Conservation (phyloP, 1,140 invertebrate species). For the Drosophila sechellia region DNA sequence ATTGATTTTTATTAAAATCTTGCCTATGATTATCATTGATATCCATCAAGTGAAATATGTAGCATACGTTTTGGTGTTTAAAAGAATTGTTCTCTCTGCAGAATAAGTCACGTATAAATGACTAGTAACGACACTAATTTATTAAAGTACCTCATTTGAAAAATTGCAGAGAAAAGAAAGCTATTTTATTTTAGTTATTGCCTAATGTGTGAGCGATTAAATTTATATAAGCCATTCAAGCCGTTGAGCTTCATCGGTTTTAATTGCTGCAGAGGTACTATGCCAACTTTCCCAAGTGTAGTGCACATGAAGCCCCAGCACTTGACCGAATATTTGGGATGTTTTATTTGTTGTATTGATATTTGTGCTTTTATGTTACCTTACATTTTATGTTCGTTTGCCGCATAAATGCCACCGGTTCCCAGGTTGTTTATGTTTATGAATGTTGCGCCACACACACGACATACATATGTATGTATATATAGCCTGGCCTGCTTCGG, state of each 20-base stretch:
- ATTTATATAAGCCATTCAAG: not conserved
- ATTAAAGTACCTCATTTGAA: not conserved
- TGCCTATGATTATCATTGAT: too few species aligned
- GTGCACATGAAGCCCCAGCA: slow-evolving; percentile 22
- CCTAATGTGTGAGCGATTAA: not conserved
- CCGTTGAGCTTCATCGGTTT: not conserved
- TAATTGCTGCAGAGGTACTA: slow-evolving; percentile 3
- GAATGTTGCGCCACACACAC: slow-evolving; percentile 50
- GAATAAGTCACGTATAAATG: too few species aligned
- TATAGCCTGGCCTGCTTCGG: slow-evolving; percentile 9
- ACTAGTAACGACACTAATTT: not conserved
- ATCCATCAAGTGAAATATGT: too few species aligned
- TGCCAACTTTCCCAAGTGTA: slow-evolving; percentile 10
- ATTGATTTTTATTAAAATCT: too few species aligned
- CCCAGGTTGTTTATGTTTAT: slow-evolving; percentile 57
- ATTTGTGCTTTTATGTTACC: slow-evolving; percentile 31
- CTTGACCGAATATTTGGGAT: slow-evolving; percentile 39
- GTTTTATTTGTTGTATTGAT: slow-evolving; percentile 43
- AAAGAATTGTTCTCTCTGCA: too few species aligned
- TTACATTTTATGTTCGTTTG: slow-evolving; percentile 74
- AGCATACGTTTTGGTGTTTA: too few species aligned
- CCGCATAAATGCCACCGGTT: slow-evolving; percentile 51
- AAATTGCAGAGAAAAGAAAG: not conserved
- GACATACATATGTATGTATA: not conserved
- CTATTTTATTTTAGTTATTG: not conserved